Conservation (phyloP, 2,888 invertebrate genomes). For the Lasiommata megera region DNA sequence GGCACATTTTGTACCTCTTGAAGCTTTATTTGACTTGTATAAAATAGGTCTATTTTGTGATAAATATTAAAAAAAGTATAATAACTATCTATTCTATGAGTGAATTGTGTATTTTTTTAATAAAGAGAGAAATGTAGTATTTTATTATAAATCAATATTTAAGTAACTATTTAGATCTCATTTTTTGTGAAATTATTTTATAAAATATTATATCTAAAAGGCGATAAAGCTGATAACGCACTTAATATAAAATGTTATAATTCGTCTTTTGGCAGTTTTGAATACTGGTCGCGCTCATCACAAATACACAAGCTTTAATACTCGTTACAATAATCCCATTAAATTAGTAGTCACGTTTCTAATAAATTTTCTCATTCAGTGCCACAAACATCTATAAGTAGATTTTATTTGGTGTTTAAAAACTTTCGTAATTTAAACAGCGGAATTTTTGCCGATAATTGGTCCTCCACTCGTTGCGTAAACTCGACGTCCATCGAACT, state of each 20-base stretch:
- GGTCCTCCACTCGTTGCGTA: slow-evolving; percentile 92
- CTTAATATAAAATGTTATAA: slow-evolving; percentile 45
- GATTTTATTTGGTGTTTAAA: background rate
- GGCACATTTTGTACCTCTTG: slow-evolving; percentile 72
- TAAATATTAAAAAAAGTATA: background rate
- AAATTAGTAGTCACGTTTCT: slow-evolving; percentile 5
- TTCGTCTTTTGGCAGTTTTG: slow-evolving; percentile 69
- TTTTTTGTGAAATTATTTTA: background rate
- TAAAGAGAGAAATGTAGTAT: background rate
- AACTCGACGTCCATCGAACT: slow-evolving; percentile 91
- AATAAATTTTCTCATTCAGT: background rate
- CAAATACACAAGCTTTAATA: slow-evolving; percentile 66
- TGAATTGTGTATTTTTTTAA: background rate
- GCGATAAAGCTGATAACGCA: slow-evolving; percentile 50
- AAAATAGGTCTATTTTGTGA: background rate
- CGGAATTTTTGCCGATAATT: slow-evolving; percentile 94
- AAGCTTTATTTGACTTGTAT: slow-evolving; percentile 41
- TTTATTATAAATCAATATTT: background rate
- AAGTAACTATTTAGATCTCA: background rate
- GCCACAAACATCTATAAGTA: background rate
- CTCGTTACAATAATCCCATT: slow-evolving; percentile 18
- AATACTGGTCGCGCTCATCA: slow-evolving; percentile 73
- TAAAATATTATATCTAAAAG: slow-evolving; percentile 23
- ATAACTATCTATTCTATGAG: slow-evolving; percentile 3
- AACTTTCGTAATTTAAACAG: slow-evolving; percentile 80